Conservation (phyloP, 2,113 vertebrate genomes). For the Ciconia stormi region DNA sequence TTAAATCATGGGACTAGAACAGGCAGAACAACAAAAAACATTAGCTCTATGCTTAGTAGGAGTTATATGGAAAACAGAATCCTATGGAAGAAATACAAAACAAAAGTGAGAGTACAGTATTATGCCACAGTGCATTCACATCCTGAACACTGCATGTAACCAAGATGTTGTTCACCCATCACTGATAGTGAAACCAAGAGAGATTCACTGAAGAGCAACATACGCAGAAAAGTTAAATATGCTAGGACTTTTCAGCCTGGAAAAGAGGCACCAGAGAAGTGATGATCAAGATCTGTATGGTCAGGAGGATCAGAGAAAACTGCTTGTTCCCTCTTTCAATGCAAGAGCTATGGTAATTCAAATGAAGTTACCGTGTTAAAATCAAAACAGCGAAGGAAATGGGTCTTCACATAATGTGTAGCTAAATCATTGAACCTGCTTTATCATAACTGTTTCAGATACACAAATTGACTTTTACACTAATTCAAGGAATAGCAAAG, state of each 20-base stretch:
- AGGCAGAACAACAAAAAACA: not conserved
- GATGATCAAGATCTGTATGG: not conserved
- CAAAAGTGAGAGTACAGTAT: not conserved
- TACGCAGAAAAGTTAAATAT: not conserved
- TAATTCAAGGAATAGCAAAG: not conserved
- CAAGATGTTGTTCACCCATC: not conserved
- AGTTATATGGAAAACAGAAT: not conserved
- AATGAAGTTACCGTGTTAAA: not conserved
- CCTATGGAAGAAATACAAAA: not conserved
- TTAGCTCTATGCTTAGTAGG: not conserved
- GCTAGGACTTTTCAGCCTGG: not conserved
- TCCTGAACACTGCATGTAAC: not conserved
- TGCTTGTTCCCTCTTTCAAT: not conserved
- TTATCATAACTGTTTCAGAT: not conserved
- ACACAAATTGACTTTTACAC: not conserved
- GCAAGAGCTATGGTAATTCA: not conserved
- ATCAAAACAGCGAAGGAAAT: not conserved
- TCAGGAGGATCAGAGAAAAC: not conserved
- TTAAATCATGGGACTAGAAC: not conserved
- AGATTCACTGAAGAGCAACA: not conserved
- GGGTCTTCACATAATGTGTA: not conserved
- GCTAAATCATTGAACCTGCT: not conserved
- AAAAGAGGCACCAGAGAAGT: not conserved
- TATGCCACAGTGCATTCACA: not conserved
- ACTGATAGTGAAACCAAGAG: not conserved